These are phyloP conservation scores for Mormyrus iriodes DNA, from an alignment of 2,113 vertebrate species.

Conservation along the genomic window DNA sequence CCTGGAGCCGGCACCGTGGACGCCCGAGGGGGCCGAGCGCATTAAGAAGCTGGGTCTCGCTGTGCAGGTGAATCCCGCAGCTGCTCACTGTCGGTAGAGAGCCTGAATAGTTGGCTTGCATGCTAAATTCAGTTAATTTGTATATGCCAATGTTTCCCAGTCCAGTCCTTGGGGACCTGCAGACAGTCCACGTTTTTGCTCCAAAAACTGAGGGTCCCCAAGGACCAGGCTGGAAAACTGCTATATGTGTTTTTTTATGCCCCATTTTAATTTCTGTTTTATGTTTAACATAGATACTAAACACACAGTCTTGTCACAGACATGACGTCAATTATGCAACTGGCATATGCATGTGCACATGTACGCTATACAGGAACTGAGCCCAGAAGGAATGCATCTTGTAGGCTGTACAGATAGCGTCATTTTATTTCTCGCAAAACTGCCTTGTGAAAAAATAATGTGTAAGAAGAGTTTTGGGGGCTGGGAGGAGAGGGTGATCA, in stretches of 20 bases:
- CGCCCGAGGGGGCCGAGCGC: slow-evolving; percentile 84
- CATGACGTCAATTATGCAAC: no score
- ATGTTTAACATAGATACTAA: neutral
- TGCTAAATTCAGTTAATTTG: neutral
- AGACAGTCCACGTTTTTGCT: neutral
- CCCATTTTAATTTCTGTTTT: neutral
- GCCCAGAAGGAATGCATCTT: no score
- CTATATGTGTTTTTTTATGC: neutral
- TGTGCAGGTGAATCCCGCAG: slow-evolving; percentile 72
- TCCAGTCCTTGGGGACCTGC: neutral
- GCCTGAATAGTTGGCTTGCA: neutral
- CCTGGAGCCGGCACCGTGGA: slow-evolving; percentile 92
- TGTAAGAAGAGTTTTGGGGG: no score
- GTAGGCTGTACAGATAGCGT: no score
- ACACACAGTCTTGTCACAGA: no score
- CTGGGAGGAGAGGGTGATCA: no score
- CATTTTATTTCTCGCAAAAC: no score
- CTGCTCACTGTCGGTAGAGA: neutral
- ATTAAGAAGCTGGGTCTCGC: slow-evolving; percentile 84
- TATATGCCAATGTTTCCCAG: neutral
- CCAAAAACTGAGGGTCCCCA: neutral
- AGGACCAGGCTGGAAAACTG: no score
- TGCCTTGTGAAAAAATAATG: no score
- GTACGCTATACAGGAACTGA: no score
- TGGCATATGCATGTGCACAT: no score